Base-by-base conservation (phyloP, 2,888 invertebrate genomes). In the Himalopsyche tibetana region DNA sequence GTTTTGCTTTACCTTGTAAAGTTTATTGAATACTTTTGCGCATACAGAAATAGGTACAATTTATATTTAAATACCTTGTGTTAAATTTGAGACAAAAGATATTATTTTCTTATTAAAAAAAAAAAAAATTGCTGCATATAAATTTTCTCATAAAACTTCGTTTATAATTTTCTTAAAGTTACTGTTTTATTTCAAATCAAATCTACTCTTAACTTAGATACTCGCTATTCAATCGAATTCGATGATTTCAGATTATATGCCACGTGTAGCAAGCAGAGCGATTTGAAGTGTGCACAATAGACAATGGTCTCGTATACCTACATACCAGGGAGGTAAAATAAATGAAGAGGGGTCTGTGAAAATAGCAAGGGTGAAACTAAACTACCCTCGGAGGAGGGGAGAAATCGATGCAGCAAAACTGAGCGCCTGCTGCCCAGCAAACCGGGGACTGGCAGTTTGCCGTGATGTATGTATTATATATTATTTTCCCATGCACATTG, bases 371-470 rank as follows among this genome's bases (percentile, higher is more conserved):
- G 74, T 74, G 36, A 74, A 74, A 74, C 74, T 74, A 74, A 74
- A 74, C 74, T 38, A 74, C 36, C 74, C 74, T 74, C 36, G 36
- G 45, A 81, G 80, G 82, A 55, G 82, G 82, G 80, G 82, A 69
- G 45, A 51, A 81, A 85, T 85, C 85, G 82, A 85, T 85, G 81
- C 69, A 85, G 85, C 85, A 51, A 82, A 82, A 40, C 74, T 74
- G 74, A 74, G 38, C 74, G 74, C 19, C 19, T 74, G 36, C 74
- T 74, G 38, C 74, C 74, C 74, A 74, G 74, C 36, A 74, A 74
- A 74, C 74, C 74, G 74, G 74, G 74, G 74, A 74, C 74, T 38
- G 74, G 38, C 36, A 74, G 28, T 28, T 38, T 36, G 74, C 74
- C 38, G 36, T 38, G 38, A 38, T 74, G 11, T 74, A 74, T 9